Evolutionary conservation across 2,113 vertebrate species (phyloP).

Genomic region (Orycteropus afer): DNA sequence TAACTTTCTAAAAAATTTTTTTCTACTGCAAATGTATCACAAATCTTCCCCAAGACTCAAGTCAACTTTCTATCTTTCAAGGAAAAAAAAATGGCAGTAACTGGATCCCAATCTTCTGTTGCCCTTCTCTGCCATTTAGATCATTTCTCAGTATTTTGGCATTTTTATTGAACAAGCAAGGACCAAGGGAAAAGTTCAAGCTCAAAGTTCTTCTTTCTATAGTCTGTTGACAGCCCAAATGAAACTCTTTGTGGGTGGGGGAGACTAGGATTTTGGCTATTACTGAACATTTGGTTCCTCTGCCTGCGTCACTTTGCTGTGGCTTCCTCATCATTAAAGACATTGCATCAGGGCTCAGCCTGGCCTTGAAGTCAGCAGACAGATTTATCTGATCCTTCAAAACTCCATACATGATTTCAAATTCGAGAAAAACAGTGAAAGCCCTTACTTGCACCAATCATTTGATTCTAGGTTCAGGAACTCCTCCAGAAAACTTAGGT

Average conservation of each 20-base stretch:
- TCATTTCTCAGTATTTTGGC: background rate
- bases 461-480: background rate
- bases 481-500: background rate
- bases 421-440: conserved; percentile 34
- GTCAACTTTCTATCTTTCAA: background rate
- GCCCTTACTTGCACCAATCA: background rate
- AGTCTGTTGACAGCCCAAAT: background rate
- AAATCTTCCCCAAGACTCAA: background rate
- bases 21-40: background rate
- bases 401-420: background rate
- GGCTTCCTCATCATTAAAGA: background rate
- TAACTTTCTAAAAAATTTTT: background rate
- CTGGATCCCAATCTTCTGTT: background rate
- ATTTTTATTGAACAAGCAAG: conserved; percentile 1
- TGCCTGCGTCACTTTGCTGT: background rate
- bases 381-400: background rate
- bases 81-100: background rate
- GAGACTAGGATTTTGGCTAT: background rate
- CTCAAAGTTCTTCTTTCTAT: background rate
- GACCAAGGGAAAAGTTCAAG: background rate
- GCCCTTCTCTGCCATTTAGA: background rate
- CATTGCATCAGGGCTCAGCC: background rate
- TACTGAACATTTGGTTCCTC: background rate
- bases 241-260: background rate
- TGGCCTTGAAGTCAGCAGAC: background rate